phyloP scores from a whole-genome alignment of 1,140 invertebrate species.

The Bombus ignitus region DNA sequence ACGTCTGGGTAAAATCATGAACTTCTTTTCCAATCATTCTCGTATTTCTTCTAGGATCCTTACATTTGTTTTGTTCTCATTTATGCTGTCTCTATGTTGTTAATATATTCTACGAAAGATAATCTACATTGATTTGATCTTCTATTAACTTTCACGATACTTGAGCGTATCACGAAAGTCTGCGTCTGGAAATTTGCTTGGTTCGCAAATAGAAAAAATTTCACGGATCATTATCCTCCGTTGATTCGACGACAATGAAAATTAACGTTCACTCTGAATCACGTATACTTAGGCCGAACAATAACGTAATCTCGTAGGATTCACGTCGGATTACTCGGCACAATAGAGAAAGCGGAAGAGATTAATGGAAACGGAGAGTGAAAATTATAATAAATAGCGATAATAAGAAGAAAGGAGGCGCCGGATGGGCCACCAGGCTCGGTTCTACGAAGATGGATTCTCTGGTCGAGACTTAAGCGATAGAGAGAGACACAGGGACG shows the following conservation, averaged over 20 bases:
- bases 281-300: not conserved
- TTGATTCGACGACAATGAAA: not conserved
- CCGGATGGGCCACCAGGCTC: slow-evolving; percentile 13
- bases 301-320: slow-evolving; percentile 2
- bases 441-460: slow-evolving; percentile 3
- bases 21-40: too few species aligned
- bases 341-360: slow-evolving; percentile 53
- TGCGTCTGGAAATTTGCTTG: not conserved
- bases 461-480: not conserved
- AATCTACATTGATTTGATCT: too few species aligned
- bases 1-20: too few species aligned
- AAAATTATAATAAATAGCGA: slow-evolving; percentile 45
- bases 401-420: slow-evolving; percentile 51
- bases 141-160: too few species aligned
- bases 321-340: not conserved
- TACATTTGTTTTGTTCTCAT: fast-evolving
- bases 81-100: too few species aligned
- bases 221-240: not conserved
- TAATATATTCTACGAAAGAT: too few species aligned
- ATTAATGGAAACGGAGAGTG: slow-evolving; percentile 48
- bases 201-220: not conserved
- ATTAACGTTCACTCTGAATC: not conserved
- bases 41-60: too few species aligned
- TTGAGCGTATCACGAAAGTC: not conserved
- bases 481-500: not conserved